Evolutionary conservation across 2,797 vertebrate genomes (phyloP).

Genomic region (Notolabrus celidotus): DNA sequence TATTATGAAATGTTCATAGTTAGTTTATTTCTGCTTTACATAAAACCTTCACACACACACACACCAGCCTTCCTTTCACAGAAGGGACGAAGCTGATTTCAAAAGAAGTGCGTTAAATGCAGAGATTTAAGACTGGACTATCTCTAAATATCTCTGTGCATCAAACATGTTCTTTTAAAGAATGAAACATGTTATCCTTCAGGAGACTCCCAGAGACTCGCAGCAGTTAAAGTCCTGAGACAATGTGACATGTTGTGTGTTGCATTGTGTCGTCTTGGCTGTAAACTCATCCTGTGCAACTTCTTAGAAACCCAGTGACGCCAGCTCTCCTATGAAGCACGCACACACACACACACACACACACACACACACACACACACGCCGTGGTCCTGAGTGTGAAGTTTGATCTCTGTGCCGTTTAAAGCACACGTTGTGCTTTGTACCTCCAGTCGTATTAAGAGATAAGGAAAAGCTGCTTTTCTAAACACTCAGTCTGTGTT

Average conservation of each 20-base stretch:
- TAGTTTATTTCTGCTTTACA: conserved; percentile 44
- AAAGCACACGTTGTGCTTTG: conserved; percentile 51
- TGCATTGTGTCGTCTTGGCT: conserved; percentile 62
- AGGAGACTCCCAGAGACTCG: no score
- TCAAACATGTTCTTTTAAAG: not conserved
- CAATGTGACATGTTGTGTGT: conserved; percentile 23
- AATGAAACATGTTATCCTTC: no score
- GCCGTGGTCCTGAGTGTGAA: conserved; percentile 18
- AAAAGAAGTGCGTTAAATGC: conserved; percentile 13
- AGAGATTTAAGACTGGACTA: conserved; percentile 23
- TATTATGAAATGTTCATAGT: conserved; percentile 34
- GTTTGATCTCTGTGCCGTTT: conserved; percentile 37
- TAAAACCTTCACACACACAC: conserved; percentile 6
- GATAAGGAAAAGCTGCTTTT: conserved; percentile 50
- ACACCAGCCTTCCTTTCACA: conserved; percentile 11
- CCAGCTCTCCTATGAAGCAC: conserved; percentile 28
- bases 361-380: conserved; percentile 38
- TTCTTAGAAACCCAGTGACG: conserved; percentile 65
- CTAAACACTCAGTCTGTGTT: conserved; percentile 73
- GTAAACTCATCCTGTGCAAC: conserved; percentile 59
- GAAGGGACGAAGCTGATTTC: conserved; percentile 17
- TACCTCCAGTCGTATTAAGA: conserved; percentile 41
- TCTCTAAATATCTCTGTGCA: no score
- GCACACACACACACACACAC: conserved; percentile 36
- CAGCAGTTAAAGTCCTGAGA: conserved; percentile 6